Conservation (phyloP, 2,888 invertebrate genomes). For the Pinctada fucata region DNA sequence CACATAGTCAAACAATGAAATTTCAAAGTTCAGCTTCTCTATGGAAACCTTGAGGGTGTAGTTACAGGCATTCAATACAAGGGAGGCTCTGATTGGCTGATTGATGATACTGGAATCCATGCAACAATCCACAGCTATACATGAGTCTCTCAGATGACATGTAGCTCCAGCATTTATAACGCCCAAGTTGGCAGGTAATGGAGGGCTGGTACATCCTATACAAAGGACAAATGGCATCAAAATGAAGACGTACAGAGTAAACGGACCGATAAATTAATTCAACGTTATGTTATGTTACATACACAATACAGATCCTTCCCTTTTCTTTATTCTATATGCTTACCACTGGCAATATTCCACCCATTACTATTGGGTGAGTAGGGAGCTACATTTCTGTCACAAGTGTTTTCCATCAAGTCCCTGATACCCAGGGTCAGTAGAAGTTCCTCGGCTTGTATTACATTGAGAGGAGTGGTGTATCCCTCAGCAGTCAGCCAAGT, state of each 20-base stretch:
- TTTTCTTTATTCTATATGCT: too few relatives aligned
- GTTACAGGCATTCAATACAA: neutral
- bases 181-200: too few relatives aligned
- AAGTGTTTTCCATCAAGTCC: conserved; percentile 3
- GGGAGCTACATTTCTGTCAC: conserved; percentile 7
- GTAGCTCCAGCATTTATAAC: too few relatives aligned
- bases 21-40: neutral
- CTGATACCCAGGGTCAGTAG: neutral
- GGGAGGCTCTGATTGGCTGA: neutral
- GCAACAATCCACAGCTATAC: conserved; percentile 16
- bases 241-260: too few relatives aligned
- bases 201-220: too few relatives aligned
- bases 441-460: neutral
- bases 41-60: neutral
- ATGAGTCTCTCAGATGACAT: neutral
- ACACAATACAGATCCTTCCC: too few relatives aligned
- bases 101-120: neutral
- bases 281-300: too few relatives aligned
- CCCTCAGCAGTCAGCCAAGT: neutral
- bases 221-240: too few relatives aligned
- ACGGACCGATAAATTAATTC: too few relatives aligned
- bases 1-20: neutral
- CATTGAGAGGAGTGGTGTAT: neutral
- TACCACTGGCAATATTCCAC: too few relatives aligned
- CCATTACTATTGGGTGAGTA: neutral